These are phyloP conservation scores for Emydoidea blandingii DNA, from an alignment of 2,797 vertebrate species.

Conservation along the genomic window DNA sequence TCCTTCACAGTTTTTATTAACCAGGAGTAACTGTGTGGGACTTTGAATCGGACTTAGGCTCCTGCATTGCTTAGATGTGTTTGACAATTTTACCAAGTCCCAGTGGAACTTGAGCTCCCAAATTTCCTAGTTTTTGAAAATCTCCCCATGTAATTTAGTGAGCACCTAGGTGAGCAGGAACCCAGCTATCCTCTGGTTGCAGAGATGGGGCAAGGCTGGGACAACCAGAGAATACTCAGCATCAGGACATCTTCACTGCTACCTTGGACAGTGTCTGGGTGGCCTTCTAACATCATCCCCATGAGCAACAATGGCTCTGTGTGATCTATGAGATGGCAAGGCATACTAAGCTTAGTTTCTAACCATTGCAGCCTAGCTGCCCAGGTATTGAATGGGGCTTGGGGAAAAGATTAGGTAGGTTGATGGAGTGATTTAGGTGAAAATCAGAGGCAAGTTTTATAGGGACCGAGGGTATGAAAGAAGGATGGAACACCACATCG, in stretches of 20 bases:
- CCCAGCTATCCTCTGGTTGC: neutral
- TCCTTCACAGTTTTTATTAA: too few species aligned
- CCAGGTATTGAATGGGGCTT: neutral
- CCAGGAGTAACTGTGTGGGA: too few species aligned
- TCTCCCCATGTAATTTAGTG: too few species aligned
- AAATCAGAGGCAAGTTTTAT: neutral
- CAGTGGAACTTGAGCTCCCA: too few species aligned
- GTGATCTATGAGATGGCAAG: too few species aligned
- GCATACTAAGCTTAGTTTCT: too few species aligned
- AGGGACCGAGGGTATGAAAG: neutral
- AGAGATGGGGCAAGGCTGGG: neutral
- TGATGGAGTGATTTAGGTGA: neutral
- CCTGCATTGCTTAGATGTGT: too few species aligned
- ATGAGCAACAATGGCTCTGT: neutral
- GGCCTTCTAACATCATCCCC: neutral
- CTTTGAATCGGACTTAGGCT: neutral
- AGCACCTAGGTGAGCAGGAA: too few species aligned
- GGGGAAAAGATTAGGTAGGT: neutral
- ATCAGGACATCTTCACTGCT: too few species aligned
- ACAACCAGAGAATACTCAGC: neutral
- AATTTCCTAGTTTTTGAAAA: too few species aligned
- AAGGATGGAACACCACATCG: neutral
- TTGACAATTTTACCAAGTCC: too few species aligned
- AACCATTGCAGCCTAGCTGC: too few species aligned
- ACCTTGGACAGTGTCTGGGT: neutral